Percentiles rank a stretch among this genome's conserved stretches.
phyloP scores from a whole-genome alignment of 2,113 vertebrate species.

The Hippocampus abdominalis region DNA sequence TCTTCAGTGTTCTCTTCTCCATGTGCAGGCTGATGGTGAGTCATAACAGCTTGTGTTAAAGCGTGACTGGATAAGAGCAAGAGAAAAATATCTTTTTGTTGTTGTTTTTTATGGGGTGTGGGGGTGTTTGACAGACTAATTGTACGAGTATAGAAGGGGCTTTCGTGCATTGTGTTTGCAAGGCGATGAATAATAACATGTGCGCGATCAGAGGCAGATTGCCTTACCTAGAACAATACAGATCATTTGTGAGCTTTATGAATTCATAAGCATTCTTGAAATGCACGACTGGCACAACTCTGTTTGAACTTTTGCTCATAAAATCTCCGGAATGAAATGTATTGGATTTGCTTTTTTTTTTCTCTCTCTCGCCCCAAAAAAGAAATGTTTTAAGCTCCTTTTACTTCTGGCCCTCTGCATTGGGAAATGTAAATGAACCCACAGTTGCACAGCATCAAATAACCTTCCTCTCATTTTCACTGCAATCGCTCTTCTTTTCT shows the following conservation, averaged over 20 bases:
- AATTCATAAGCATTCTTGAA: conserved; percentile 40
- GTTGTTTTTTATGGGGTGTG: conserved; percentile 20
- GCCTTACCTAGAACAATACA: conserved; percentile 42
- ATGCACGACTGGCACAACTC: conserved; percentile 19
- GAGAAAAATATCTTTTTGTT: conserved; percentile 22
- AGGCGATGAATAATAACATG: conserved; percentile 55
- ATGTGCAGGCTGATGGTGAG: conserved; percentile 98
- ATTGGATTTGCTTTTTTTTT: background rate
- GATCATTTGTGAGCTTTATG: conserved; percentile 37
- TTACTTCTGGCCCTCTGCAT: conserved; percentile 29
- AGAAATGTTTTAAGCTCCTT: conserved; percentile 7
- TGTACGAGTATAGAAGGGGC: conserved; percentile 17
- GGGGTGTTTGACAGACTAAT: conserved; percentile 27
- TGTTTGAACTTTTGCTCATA: conserved; percentile 37
- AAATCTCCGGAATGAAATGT: conserved; percentile 6
- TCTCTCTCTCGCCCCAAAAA: background rate
- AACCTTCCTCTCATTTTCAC: conserved; percentile 12
- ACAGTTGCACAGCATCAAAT: conserved; percentile 22
- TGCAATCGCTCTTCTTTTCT: conserved; percentile 14
- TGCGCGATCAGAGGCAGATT: conserved; percentile 33
- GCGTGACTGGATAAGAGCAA: conserved; percentile 11
- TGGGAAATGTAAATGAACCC: conserved; percentile 36
- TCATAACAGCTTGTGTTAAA: conserved; percentile 35
- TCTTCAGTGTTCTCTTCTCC: conserved; percentile 92
- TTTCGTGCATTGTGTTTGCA: conserved; percentile 16